Evolutionary conservation across 2,888 invertebrate species (phyloP).

Genomic region (Cyrtodaria siliqua): DNA sequence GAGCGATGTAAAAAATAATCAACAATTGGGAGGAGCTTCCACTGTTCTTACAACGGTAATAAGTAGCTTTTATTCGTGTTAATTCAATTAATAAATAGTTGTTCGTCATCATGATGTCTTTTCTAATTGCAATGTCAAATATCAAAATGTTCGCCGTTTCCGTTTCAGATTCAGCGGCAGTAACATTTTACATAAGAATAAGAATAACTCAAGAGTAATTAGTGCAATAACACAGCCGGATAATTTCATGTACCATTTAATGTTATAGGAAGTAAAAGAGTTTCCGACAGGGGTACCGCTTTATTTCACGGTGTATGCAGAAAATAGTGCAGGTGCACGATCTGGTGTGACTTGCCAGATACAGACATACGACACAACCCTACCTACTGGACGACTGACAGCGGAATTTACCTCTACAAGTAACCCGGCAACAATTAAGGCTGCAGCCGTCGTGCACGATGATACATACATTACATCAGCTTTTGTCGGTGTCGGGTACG

Average conservation of each 20-base stretch:
- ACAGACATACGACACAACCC: slow-evolving; percentile 61
- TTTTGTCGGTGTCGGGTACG: slow-evolving; percentile 51
- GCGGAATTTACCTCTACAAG: slow-evolving; percentile 67
- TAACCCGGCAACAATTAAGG: slow-evolving; percentile 63
- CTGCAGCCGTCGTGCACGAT: slow-evolving; percentile 65
- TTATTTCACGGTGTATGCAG: slow-evolving; percentile 68
- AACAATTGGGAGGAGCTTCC: slow-evolving; percentile 64
- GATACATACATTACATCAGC: slow-evolving; percentile 54
- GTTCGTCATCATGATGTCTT: no score
- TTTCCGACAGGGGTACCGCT: slow-evolving; percentile 61
- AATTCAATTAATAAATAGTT: no score
- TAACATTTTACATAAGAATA: no score
- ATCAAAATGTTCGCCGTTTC: no score
- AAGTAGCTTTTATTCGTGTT: no score
- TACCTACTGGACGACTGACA: slow-evolving; percentile 66
- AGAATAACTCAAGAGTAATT: no score
- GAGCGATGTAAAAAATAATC: slow-evolving; percentile 39
- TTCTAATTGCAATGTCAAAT: no score
- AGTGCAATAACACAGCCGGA: no score
- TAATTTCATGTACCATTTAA: no score
- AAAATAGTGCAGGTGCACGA: slow-evolving; percentile 67
- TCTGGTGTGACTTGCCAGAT: slow-evolving; percentile 55
- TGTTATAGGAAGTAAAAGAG: no score
- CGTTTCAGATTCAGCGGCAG: no score
- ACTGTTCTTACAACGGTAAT: slow-evolving; percentile 62